Evolutionary conservation across 2,888 invertebrate species (phyloP).

Genomic region (Ariolimax columbianus): DNA sequence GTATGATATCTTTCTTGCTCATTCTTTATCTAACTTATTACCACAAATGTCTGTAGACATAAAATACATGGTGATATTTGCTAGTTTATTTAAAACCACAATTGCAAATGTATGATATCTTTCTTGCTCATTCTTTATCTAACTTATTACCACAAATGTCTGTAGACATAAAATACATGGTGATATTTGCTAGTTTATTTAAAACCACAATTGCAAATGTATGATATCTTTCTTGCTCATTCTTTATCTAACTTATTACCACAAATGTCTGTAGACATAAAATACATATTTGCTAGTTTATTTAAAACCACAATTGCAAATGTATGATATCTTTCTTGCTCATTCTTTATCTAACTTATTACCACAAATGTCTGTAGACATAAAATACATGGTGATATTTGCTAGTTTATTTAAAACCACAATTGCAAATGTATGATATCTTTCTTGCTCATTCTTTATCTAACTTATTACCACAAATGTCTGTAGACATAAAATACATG

Average conservation of each 20-base stretch:
- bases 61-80: background rate
- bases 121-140: background rate
- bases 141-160: too few relatives aligned
- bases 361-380: too few relatives aligned
- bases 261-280: conserved; percentile 79
- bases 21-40: background rate
- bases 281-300: background rate
- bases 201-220: background rate
- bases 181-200: background rate
- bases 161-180: conserved; percentile 73
- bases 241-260: background rate
- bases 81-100: background rate
- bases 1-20: background rate
- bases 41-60: too few relatives aligned
- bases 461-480: too few relatives aligned
- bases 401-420: background rate
- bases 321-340: background rate
- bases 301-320: background rate
- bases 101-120: background rate
- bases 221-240: background rate
- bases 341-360: background rate
- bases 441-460: background rate
- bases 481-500: conserved; percentile 74
- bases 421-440: background rate
- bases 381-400: background rate